Conservation (phyloP, 2,113 vertebrate species). For the Mus spicilegus region DNA sequence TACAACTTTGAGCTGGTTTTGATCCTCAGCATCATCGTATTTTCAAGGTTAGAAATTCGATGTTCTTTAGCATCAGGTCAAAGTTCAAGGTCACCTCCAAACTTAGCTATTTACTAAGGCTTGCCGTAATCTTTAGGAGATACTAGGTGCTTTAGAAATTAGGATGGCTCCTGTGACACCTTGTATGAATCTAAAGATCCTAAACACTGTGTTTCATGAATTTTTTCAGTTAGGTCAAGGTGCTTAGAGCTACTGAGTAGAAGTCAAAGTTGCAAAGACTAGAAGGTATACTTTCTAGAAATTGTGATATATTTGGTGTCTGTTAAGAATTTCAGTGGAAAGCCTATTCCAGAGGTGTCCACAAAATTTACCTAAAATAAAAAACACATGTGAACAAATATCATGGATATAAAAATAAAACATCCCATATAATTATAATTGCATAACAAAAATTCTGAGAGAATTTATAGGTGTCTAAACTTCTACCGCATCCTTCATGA, state of each 20-base stretch:
- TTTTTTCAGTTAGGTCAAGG: neutral
- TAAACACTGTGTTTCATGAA: neutral
- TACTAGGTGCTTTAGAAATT: constrained; percentile 5
- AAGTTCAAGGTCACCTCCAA: neutral
- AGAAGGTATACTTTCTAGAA: neutral
- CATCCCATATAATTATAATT: neutral
- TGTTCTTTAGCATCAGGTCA: neutral
- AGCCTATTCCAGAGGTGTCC: neutral
- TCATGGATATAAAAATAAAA: neutral
- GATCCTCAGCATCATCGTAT: constrained; percentile 73
- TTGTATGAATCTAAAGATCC: neutral
- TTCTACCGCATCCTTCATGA: neutral
- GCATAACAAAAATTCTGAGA: neutral
- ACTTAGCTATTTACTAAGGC: neutral
- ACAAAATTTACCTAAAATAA: neutral
- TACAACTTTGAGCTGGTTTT: constrained; percentile 71
- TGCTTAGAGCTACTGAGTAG: neutral
- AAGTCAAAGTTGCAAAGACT: neutral
- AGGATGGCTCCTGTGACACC: neutral
- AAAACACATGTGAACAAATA: neutral
- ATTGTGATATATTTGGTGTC: neutral
- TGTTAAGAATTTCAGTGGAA: neutral
- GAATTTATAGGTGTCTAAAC: neutral
- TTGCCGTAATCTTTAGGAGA: neutral
- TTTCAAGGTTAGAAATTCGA: neutral